A percentile compares a stretch with the other conserved stretches of the same genome.
Evolutionary conservation across 2,888 invertebrate genomes (phyloP).

Genomic region (Nomada fabriciana): DNA sequence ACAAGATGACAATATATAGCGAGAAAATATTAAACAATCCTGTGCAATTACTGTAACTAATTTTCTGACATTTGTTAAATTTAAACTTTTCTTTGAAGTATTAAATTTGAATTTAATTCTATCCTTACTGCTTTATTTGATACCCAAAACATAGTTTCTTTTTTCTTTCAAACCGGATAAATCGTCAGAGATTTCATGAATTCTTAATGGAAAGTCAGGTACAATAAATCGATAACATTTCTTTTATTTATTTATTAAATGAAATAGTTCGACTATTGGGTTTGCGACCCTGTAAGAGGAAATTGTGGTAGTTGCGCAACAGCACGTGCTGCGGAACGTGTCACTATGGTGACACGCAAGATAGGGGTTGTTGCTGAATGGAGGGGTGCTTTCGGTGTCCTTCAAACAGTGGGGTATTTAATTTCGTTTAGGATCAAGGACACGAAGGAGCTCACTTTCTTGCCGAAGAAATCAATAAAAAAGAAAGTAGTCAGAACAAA

Average conservation of each 20-base stretch:
- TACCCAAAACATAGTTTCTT: too few species aligned
- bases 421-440: conserved; percentile 1
- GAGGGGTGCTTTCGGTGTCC: conserved; percentile 23
- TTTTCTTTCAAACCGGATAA: too few species aligned
- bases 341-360: conserved; percentile 40
- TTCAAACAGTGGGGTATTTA: conserved; percentile 9
- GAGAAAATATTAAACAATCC: too few species aligned
- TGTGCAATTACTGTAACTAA: too few species aligned
- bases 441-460: not conserved
- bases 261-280: not conserved
- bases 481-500: not conserved
- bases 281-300: not conserved
- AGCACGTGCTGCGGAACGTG: conserved; percentile 12
- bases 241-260: not conserved
- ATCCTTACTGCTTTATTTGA: too few species aligned
- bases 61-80: too few species aligned
- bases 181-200: too few species aligned
- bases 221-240: too few species aligned
- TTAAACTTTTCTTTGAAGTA: too few species aligned
- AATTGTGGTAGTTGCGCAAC: not conserved
- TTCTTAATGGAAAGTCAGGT: too few species aligned
- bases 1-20: too few species aligned
- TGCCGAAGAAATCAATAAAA: not conserved
- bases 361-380: conserved; percentile 9
- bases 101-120: too few species aligned